Evolutionary conservation across 2,888 invertebrate genomes (phyloP).

Genomic region (Abrostola tripartita): DNA sequence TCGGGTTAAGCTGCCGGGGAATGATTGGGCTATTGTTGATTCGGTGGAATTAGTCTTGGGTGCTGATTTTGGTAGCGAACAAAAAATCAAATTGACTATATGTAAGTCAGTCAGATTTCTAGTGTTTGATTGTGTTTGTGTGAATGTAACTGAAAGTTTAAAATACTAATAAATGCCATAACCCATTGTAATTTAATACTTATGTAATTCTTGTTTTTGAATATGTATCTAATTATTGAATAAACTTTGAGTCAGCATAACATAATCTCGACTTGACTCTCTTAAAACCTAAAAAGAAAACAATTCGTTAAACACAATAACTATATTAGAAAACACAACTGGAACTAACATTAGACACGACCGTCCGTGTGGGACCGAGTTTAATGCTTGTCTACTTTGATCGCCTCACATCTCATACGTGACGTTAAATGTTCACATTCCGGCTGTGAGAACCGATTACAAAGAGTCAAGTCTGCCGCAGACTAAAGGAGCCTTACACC

Average conservation of each 20-base stretch:
- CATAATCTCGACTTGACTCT: no score
- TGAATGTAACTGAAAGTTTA: no score
- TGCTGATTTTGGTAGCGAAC: constrained; percentile 20
- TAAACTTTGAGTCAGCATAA: no score
- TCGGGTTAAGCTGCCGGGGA: constrained; percentile 65
- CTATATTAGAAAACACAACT: constrained; percentile 42
- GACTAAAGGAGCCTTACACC: constrained; percentile 26
- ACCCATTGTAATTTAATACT: no score
- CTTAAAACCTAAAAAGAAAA: no score
- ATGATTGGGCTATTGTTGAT: constrained; percentile 62
- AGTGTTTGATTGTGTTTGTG: background rate
- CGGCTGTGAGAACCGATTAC: constrained; percentile 59
- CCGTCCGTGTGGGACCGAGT: constrained; percentile 56
- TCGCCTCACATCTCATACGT: constrained; percentile 58
- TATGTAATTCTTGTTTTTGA: no score
- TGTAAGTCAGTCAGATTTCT: background rate
- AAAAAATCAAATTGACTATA: background rate
- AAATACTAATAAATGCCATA: background rate
- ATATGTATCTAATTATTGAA: no score
- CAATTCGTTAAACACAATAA: no score
- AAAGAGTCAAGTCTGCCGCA: constrained; percentile 48
- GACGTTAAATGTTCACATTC: constrained; percentile 62
- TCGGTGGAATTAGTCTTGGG: constrained; percentile 38
- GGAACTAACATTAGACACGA: constrained; percentile 53
- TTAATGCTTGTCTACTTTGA: constrained; percentile 71